A percentile compares a stretch with the other conserved stretches of the same genome.
phyloP scores from a whole-genome alignment of 2,797 vertebrate species.

The Mergus octosetaceus region DNA sequence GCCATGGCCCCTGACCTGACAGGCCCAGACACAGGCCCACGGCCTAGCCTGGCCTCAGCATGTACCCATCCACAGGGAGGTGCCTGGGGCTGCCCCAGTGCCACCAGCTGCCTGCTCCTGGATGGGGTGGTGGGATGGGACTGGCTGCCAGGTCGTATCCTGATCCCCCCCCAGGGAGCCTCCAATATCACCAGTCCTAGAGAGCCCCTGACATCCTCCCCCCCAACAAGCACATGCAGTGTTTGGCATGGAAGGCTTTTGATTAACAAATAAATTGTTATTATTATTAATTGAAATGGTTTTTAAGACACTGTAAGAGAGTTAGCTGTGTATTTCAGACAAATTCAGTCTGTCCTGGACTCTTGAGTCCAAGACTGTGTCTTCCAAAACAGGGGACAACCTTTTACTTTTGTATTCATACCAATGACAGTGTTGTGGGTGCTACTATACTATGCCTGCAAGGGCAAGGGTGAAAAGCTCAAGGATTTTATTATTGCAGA shows the following conservation, averaged over 20 bases:
- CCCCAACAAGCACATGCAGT: not conserved
- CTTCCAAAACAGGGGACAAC: not conserved
- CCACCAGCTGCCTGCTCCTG: not conserved
- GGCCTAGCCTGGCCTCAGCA: rapidly evolving
- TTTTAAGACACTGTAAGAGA: not conserved
- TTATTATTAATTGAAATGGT: not conserved
- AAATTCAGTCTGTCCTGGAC: not conserved
- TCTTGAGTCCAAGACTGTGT: not conserved
- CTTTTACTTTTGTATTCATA: not conserved
- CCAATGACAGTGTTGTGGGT: not conserved
- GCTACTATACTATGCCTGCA: not conserved
- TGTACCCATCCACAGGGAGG: not conserved
- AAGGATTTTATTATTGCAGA: not conserved
- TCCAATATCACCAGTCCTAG: not conserved
- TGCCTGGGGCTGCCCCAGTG: no score
- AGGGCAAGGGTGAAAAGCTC: not conserved
- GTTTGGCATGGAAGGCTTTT: not conserved
- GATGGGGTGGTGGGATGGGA: not conserved
- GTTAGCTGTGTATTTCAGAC: not conserved
- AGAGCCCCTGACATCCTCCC: rapidly evolving
- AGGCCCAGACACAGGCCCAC: rapidly evolving
- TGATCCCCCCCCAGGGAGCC: not conserved
- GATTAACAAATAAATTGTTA: not conserved
- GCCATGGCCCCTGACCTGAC: rapidly evolving
- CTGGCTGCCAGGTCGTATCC: not conserved